phyloP scores from a whole-genome alignment of 2,113 vertebrate species.

The Cacatua alba region DNA sequence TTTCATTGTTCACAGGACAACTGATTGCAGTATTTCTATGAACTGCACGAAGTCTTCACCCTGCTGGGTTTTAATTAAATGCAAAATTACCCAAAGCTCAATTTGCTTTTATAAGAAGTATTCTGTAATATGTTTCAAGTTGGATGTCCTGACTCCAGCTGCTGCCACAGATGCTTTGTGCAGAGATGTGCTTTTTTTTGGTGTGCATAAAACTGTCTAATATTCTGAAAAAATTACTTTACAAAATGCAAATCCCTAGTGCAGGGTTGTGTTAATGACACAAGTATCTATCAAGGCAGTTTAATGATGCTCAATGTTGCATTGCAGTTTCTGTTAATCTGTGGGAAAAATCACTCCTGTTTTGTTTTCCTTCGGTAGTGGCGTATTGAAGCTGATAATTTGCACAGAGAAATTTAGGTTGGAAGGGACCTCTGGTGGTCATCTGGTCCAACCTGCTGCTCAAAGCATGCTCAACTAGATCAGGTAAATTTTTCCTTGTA shows the following conservation, averaged over 20 bases:
- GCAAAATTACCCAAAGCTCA: not conserved
- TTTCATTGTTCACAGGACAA: not conserved
- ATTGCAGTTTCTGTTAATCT: not conserved
- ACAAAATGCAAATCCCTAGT: not conserved
- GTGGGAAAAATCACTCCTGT: not conserved
- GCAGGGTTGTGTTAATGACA: not conserved
- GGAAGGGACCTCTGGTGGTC: slow-evolving; percentile 20
- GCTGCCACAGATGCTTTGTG: not conserved
- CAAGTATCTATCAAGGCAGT: not conserved
- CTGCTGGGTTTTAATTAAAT: slow-evolving; percentile 5
- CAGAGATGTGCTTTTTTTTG: not conserved
- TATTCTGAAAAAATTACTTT: not conserved
- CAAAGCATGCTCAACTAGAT: not conserved
- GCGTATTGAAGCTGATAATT: not conserved
- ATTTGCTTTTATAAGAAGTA: not conserved
- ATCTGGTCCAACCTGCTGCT: not conserved
- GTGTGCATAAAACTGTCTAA: not conserved
- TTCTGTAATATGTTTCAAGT: not conserved
- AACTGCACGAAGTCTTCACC: not conserved
- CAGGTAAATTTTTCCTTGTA: not conserved
- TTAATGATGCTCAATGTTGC: not conserved
- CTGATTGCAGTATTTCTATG: not conserved
- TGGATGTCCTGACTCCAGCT: not conserved
- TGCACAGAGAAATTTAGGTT: not conserved
- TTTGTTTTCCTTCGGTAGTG: not conserved